Conservation (phyloP, 2,888 invertebrate genomes). For the Coelinius sp. region DNA sequence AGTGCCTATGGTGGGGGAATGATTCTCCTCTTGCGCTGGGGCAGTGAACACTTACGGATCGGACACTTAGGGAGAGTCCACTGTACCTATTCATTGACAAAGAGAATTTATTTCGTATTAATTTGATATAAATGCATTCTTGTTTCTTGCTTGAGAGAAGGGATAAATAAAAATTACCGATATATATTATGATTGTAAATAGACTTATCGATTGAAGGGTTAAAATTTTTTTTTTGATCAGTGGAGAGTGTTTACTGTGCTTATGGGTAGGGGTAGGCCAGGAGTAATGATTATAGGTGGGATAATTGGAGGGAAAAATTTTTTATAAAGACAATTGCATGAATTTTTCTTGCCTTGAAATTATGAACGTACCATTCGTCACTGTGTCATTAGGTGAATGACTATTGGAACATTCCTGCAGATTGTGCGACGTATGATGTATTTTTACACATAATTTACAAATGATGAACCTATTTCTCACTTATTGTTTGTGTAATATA, state of each 20-base stretch:
- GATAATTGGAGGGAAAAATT: neutral
- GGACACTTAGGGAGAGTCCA: no score
- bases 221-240: neutral
- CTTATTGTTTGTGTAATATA: conserved; percentile 50
- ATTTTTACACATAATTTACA: conserved; percentile 61
- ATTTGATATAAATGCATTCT: neutral
- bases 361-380: conserved; percentile 22
- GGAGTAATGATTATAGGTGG: neutral
- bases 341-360: conserved; percentile 1
- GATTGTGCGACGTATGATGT: conserved; percentile 52
- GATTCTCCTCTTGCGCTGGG: no score
- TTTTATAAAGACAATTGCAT: neutral
- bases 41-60: no score
- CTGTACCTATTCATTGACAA: conserved; percentile 1
- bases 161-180: neutral
- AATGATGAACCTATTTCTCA: conserved; percentile 53
- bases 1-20: no score
- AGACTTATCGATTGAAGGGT: neutral
- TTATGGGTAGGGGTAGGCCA: neutral
- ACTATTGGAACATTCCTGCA: conserved; percentile 50
- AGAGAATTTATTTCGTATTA: conserved; percentile 17
- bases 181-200: neutral
- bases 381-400: conserved; percentile 31
- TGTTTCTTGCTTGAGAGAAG: neutral
- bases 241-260: neutral